Percentiles rank a stretch among this genome's conserved stretches.
Evolutionary conservation across 2,113 vertebrate genomes (phyloP).

Genomic region (Chitala chitala): DNA sequence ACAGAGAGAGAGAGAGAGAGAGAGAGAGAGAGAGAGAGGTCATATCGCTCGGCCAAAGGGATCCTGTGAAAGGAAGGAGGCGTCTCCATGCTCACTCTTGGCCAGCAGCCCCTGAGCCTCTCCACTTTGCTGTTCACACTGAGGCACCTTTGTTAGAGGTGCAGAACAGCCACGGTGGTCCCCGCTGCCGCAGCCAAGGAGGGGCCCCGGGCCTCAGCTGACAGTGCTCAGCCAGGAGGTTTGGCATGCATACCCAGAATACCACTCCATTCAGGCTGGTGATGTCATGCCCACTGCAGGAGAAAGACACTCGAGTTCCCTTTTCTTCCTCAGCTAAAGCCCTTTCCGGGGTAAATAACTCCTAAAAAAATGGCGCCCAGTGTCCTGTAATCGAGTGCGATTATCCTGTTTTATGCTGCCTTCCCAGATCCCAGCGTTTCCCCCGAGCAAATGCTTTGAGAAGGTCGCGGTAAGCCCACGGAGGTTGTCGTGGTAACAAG

Average conservation of each 20-base stretch:
- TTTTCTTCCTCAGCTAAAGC: conserved; percentile 6
- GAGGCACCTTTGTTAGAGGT: conserved; percentile 18
- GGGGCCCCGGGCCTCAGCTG: neutral
- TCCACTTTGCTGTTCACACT: conserved; percentile 12
- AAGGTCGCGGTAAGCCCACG: conserved; percentile 1
- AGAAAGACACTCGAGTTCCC: conserved; percentile 11
- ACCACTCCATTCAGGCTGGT: conserved; percentile 16
- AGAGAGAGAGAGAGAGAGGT: too few relatives aligned
- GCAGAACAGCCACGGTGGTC: conserved; percentile 13
- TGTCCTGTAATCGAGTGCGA: conserved; percentile 21
- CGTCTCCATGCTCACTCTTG: conserved; percentile 17
- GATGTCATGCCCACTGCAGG: conserved; percentile 28
- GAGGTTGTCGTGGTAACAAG: conserved; percentile 23
- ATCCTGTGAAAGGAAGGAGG: conserved; percentile 21
- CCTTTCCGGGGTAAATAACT: conserved; percentile 30
- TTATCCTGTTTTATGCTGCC: conserved; percentile 24
- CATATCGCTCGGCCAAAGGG: conserved; percentile 15
- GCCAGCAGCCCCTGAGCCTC: conserved; percentile 1
- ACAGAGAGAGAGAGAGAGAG: too few relatives aligned
- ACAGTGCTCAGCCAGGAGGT: conserved; percentile 1
- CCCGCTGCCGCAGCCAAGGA: neutral
- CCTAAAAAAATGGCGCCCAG: conserved; percentile 15
- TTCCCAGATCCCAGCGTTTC: conserved; percentile 14
- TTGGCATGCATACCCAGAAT: conserved; percentile 18
- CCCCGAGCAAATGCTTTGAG: conserved; percentile 18